Conservation (phyloP, 2,797 vertebrate genomes). For the Perodicticus potto region DNA sequence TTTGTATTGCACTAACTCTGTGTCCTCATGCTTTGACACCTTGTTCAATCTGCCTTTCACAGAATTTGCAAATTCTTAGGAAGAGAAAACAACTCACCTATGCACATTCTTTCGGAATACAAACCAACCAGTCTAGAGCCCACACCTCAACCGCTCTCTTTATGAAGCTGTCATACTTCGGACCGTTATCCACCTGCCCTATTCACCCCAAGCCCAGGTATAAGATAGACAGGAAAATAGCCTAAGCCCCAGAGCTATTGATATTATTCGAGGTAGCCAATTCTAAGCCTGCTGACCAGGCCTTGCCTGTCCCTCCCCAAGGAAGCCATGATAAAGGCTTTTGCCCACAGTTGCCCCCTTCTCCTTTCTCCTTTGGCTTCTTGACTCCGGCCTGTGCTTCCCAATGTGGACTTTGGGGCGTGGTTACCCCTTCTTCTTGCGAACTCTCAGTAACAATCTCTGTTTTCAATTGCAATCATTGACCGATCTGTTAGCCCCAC, state of each 20-base stretch:
- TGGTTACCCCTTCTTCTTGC: neutral
- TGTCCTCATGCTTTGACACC: neutral
- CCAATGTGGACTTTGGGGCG: fast-evolving
- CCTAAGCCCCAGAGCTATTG: neutral
- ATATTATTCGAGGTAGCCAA: neutral
- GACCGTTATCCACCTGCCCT: neutral
- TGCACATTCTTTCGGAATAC: neutral
- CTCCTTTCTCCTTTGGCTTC: neutral
- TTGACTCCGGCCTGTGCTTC: too few species aligned
- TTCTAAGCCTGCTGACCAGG: neutral
- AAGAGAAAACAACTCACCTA: neutral
- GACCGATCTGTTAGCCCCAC: neutral
- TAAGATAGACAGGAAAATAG: neutral
- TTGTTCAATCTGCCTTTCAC: neutral
- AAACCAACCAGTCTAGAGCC: neutral
- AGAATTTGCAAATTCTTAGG: neutral
- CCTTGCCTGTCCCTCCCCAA: neutral
- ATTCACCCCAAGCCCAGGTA: neutral
- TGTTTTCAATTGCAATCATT: neutral
- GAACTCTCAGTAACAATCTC: neutral
- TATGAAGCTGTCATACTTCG: neutral
- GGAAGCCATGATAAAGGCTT: neutral
- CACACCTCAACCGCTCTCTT: neutral
- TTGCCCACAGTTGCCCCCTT: neutral
- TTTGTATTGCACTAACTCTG: neutral